A percentile compares a stretch with the other conserved stretches of the same genome.
phyloP scores from a whole-genome alignment of 2,113 vertebrate genomes.

The Nerophis ophidion region DNA sequence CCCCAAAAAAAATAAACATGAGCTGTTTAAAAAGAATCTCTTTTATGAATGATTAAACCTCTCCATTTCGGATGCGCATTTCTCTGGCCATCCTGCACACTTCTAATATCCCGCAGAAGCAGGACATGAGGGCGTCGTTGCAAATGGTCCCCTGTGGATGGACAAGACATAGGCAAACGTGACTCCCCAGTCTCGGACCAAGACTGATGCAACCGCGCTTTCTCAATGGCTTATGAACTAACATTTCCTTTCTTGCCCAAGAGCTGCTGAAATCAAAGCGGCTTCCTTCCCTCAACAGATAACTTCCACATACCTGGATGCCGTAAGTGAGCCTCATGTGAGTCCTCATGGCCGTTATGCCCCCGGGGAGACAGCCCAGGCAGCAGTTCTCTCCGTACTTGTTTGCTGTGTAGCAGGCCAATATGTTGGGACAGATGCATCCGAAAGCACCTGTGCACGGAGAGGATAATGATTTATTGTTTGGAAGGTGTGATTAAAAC shows the following conservation, averaged over 20 bases:
- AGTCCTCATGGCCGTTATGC: conserved; percentile 72
- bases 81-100: conserved; percentile 77
- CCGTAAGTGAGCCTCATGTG: conserved; percentile 80
- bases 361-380: conserved; percentile 69
- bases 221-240: not conserved
- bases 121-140: conserved; percentile 71
- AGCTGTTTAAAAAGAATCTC: not conserved
- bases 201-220: conserved; percentile 12
- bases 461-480: not conserved
- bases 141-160: conserved; percentile 72
- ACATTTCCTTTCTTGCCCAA: conserved; percentile 13
- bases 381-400: conserved; percentile 74
- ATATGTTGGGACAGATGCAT: conserved; percentile 57
- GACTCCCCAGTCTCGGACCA: not conserved
- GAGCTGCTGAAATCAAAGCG: not conserved
- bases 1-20: too few species aligned
- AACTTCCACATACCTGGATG: conserved; percentile 65
- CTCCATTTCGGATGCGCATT: conserved; percentile 73
- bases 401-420: conserved; percentile 70
- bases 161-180: not conserved
- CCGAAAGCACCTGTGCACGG: conserved; percentile 62
- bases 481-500: not conserved
- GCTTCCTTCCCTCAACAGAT: not conserved
- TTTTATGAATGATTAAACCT: conserved; percentile 35
- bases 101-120: conserved; percentile 71